Evolutionary conservation across 2,113 vertebrate species (phyloP).

Genomic region (Chionis minor): DNA sequence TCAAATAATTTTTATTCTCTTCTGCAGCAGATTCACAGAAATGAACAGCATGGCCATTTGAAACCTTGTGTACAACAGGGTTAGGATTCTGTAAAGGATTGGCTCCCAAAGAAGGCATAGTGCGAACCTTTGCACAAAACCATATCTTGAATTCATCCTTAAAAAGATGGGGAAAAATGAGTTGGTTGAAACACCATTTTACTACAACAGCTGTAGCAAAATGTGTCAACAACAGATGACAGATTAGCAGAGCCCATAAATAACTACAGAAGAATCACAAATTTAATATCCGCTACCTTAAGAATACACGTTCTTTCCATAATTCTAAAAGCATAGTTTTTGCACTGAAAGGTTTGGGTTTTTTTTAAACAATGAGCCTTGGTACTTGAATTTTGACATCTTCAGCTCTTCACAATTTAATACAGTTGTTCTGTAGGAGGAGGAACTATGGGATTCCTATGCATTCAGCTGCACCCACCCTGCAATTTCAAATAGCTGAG

Average conservation of each 20-base stretch:
- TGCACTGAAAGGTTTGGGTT: neutral
- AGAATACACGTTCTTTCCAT: neutral
- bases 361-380: neutral
- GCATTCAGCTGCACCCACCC: neutral
- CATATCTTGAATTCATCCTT: slow-evolving; percentile 96
- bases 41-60: slow-evolving; percentile 77
- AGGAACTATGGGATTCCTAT: neutral
- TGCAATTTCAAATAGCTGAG: neutral
- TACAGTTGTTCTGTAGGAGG: neutral
- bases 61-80: slow-evolving; percentile 76
- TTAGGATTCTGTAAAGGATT: slow-evolving; percentile 81
- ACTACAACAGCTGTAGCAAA: neutral
- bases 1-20: slow-evolving; percentile 69
- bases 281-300: neutral
- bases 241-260: neutral
- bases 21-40: slow-evolving; percentile 72
- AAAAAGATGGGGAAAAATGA: neutral
- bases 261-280: neutral
- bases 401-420: neutral
- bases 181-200: neutral
- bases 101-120: slow-evolving; percentile 84
- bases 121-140: slow-evolving; percentile 92
- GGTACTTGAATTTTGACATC: neutral
- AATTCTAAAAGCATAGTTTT: neutral
- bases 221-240: neutral